Evolutionary conservation across 1,140 invertebrate genomes (phyloP).

Genomic region (Matsumurasca onukii): DNA sequence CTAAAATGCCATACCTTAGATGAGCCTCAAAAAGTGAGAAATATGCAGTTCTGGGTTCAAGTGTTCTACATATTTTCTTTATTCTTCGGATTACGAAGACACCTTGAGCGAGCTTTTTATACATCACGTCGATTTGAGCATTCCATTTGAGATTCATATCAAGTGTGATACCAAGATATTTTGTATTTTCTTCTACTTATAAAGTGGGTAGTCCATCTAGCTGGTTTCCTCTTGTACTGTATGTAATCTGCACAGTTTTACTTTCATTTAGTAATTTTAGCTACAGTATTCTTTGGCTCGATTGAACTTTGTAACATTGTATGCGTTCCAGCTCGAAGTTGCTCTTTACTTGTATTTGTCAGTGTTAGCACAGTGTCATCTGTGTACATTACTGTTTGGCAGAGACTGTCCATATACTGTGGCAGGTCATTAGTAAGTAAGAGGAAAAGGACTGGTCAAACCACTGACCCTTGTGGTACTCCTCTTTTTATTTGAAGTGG

Average conservation of each 20-base stretch:
- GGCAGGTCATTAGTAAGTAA: not conserved
- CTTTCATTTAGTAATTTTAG: not conserved
- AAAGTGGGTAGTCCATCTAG: too few species aligned
- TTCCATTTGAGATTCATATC: not conserved
- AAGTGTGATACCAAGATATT: not conserved
- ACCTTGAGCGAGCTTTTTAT: too few species aligned
- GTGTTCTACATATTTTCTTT: too few species aligned
- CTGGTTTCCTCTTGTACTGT: too few species aligned
- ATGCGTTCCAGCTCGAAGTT: not conserved
- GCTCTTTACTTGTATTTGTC: not conserved
- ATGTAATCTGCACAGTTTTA: too few species aligned
- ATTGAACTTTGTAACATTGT: not conserved
- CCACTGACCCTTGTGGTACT: not conserved
- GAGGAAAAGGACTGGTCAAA: not conserved
- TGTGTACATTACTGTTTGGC: not conserved
- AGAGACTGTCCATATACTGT: not conserved
- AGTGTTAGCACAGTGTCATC: not conserved
- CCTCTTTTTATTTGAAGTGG: conserved; percentile 22
- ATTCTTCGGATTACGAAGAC: too few species aligned
- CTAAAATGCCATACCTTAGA: not conserved
- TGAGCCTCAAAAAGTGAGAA: not conserved
- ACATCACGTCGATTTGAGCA: too few species aligned
- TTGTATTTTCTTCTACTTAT: too few species aligned
- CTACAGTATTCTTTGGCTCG: not conserved
- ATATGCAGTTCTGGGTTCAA: too few species aligned